Conservation (phyloP, 2,797 vertebrate genomes). For the Anabas testudineus region DNA sequence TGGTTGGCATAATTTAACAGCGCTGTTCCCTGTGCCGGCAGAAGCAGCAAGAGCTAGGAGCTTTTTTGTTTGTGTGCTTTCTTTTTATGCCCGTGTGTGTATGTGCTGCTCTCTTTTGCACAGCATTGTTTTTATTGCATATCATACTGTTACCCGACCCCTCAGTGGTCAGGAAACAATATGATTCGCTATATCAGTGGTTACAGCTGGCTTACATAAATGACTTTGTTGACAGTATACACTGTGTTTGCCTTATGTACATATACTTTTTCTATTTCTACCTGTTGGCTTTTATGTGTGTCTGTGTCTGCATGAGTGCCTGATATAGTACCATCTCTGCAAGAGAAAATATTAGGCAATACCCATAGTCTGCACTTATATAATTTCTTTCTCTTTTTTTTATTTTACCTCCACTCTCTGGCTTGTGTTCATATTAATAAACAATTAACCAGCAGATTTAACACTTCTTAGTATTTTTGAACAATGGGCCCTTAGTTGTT, state of each 20-base stretch:
- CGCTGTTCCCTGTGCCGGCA: slow-evolving; percentile 32
- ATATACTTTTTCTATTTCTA: background rate
- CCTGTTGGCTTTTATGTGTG: background rate
- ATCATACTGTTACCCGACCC: slow-evolving; percentile 42
- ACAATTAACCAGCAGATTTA: too few relatives aligned
- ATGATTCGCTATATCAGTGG: slow-evolving; percentile 4
- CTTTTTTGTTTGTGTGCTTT: slow-evolving; percentile 24
- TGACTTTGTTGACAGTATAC: background rate
- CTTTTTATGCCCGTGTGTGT: slow-evolving; percentile 21
- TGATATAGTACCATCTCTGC: too few relatives aligned
- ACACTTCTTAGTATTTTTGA: too few relatives aligned
- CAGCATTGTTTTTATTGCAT: slow-evolving; percentile 9
- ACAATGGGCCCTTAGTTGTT: too few relatives aligned
- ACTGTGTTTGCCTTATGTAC: background rate
- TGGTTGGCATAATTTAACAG: slow-evolving; percentile 42
- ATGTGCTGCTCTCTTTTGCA: slow-evolving; percentile 10
- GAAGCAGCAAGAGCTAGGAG: slow-evolving; percentile 8
- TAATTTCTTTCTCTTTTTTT: background rate
- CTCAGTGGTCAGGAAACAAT: background rate
- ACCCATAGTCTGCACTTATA: background rate
- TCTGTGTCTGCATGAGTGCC: too few relatives aligned
- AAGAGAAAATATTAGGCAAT: too few relatives aligned
- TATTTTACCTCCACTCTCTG: background rate
- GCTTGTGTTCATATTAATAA: too few relatives aligned
- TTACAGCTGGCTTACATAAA: slow-evolving; percentile 24